phyloP scores from a whole-genome alignment of 2,797 vertebrate species.

The Crocodylus rhombifer region DNA sequence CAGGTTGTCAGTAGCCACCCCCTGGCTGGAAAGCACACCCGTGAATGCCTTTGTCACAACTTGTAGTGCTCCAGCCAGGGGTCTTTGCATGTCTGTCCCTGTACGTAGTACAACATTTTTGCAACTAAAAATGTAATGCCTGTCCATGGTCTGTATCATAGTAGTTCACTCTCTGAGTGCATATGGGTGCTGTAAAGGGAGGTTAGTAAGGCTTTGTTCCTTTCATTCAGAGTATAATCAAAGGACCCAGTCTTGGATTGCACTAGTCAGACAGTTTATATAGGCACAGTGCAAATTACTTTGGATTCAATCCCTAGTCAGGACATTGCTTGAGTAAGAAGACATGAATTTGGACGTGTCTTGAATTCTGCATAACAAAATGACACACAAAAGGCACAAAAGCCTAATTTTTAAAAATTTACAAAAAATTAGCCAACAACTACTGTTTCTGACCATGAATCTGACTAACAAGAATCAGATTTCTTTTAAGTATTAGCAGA shows the following conservation, averaged over 20 bases:
- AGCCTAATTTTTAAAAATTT: not conserved
- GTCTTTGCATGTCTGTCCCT: no score
- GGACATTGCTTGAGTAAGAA: not conserved
- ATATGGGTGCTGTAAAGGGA: not conserved
- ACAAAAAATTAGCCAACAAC: not conserved
- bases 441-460: not conserved
- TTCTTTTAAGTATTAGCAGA: not conserved
- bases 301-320: not conserved
- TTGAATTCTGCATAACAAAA: not conserved
- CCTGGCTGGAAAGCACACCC: no score
- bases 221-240: slow-evolving; percentile 20
- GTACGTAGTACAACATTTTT: no score
- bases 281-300: not conserved
- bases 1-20: no score
- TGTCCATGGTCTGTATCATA: not conserved
- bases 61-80: no score
- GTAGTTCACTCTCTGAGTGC: slow-evolving; percentile 42
- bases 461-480: not conserved
- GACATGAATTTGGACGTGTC: not conserved
- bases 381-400: not conserved
- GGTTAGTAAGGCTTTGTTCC: slow-evolving; percentile 54
- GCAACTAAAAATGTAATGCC: no score
- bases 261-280: not conserved
- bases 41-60: no score
- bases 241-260: not conserved